Base-by-base conservation (phyloP, 2,888 invertebrate genomes). In the Agapetus fuscipes region DNA sequence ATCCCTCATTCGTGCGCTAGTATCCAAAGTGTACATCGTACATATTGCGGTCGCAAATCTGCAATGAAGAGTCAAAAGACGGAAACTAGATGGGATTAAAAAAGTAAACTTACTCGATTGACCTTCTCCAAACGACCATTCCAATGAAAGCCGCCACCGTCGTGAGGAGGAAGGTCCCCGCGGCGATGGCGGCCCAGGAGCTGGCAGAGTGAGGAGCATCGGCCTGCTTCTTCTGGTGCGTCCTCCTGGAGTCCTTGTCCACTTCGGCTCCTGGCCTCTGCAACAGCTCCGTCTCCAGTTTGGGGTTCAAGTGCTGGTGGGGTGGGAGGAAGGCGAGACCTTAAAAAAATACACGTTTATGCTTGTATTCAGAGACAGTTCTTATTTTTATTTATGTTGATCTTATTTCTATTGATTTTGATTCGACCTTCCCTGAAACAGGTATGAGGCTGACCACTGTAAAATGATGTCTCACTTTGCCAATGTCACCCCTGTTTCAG, bases 31-130 rank as follows among this genome's bases (percentile, higher is more conserved):
- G n/a, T n/a, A n/a, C n/a, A n/a, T n/a, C n/a, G n/a, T n/a, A n/a
- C n/a, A n/a, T n/a, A n/a, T n/a, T n/a, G n/a, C n/a, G n/a, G n/a
- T n/a, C n/a, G n/a, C n/a, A n/a, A n/a, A n/a, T n/a, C n/a, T n/a
- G n/a, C n/a, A n/a, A n/a, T n/a, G n/a, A n/a, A n/a, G n/a, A n/a
- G n/a, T n/a, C n/a, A n/a, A n/a, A n/a, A n/a, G n/a, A n/a, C n/a
- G n/a, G n/a, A n/a, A n/a, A n/a, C n/a, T n/a, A n/a, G n/a, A n/a
- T n/a, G n/a, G n/a, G n/a, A n/a, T n/a, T n/a, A n/a, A n/a, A n/a
- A n/a, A n/a, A n/a, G n/a, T n/a, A n/a, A n/a, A 53, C 62, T 64
- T 54, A 69, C 69, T 65, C 64, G 28, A 64, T 50, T 46, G 60
- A 59, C 50, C 61, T 55, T 41, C 63, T 60, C 62, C 66, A 66